A percentile compares a stretch with the other conserved stretches of the same genome.
Conservation (phyloP, 2,113 vertebrate genomes). For the Sebastes fasciatus region DNA sequence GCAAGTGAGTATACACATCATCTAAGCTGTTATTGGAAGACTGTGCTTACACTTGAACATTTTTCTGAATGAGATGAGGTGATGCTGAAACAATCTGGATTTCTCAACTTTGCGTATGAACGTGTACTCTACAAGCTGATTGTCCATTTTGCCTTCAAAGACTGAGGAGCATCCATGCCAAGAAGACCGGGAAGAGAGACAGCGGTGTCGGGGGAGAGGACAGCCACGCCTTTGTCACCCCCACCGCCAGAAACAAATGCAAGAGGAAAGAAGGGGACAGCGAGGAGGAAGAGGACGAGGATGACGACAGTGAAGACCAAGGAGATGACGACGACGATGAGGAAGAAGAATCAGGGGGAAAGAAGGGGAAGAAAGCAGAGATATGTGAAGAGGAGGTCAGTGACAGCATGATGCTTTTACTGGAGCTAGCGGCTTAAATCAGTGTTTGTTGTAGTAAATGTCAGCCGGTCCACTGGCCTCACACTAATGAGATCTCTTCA, state of each 20-base stretch:
- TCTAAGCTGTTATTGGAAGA: not conserved
- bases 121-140: not conserved
- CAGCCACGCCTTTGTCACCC: constrained; percentile 79
- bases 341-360: constrained; percentile 91
- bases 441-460: constrained; percentile 40
- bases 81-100: not conserved
- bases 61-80: not conserved
- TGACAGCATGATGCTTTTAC: constrained; percentile 68
- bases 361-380: constrained; percentile 91
- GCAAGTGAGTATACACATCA: constrained; percentile 90
- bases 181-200: constrained; percentile 90
- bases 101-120: not conserved
- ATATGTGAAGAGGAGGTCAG: constrained; percentile 94
- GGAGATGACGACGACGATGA: constrained; percentile 89
- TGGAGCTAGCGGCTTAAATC: constrained; percentile 7
- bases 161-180: constrained; percentile 91
- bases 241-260: constrained; percentile 86
- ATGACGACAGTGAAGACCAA: constrained; percentile 89
- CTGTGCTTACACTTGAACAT: not conserved
- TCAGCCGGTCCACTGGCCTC: constrained; percentile 18
- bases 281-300: constrained; percentile 93
- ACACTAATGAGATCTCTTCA: constrained; percentile 45
- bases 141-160: constrained; percentile 73
- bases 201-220: constrained; percentile 85
- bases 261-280: constrained; percentile 91